Conservation (phyloP, 2,797 vertebrate species). For the Nannoperca australis region DNA sequence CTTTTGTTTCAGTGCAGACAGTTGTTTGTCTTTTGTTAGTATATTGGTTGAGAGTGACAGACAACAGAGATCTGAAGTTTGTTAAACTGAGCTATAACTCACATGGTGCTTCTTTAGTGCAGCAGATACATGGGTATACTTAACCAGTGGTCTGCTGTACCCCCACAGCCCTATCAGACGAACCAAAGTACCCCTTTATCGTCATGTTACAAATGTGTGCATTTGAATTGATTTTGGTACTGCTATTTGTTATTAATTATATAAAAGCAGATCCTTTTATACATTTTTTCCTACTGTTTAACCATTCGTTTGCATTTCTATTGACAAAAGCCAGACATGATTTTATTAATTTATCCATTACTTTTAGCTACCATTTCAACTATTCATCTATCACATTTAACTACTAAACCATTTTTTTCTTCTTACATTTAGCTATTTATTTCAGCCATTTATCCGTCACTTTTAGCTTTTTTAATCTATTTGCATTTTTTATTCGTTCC, state of each 20-base stretch:
- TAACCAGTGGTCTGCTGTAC: conserved; percentile 3
- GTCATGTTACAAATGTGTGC: neutral
- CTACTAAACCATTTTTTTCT: neutral
- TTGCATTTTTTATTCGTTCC: neutral
- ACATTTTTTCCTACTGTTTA: neutral
- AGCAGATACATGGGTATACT: neutral
- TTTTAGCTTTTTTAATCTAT: neutral
- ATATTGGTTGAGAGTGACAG: conserved; percentile 75
- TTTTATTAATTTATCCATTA: neutral
- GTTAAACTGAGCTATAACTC: conserved; percentile 59
- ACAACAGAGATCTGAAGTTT: conserved; percentile 65
- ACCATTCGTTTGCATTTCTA: neutral
- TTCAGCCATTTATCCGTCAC: neutral
- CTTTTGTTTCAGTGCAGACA: conserved; percentile 63
- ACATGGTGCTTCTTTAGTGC: conserved; percentile 3
- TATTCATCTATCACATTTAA: neutral
- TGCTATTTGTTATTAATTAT: neutral
- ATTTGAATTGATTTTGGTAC: neutral
- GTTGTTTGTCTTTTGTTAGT: conserved; percentile 74
- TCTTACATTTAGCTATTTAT: neutral
- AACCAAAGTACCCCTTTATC: neutral
- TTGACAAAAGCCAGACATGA: neutral
- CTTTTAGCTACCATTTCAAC: neutral
- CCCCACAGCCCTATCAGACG: neutral
- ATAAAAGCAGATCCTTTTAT: neutral